These are phyloP conservation scores for Plecturocebus donacophilus DNA, from an alignment of 2,113 vertebrate genomes.

Conservation along the genomic window DNA sequence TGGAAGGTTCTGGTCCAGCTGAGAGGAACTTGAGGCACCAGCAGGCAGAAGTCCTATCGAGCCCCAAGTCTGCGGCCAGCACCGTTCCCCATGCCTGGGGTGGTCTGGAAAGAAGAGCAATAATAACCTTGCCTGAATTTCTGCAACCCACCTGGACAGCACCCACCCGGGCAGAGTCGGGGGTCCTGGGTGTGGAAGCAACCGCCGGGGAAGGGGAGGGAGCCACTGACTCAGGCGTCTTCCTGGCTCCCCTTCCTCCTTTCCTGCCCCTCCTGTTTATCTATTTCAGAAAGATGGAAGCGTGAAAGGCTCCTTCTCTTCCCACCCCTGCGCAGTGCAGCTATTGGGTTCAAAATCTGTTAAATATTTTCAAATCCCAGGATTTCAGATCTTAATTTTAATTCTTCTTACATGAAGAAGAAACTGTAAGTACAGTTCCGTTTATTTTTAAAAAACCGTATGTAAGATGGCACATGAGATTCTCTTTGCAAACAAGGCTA, in stretches of 20 bases:
- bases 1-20: rapidly evolving
- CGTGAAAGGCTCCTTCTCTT: not conserved
- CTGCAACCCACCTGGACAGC: rapidly evolving
- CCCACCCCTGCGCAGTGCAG: rapidly evolving
- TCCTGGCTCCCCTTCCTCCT: rapidly evolving
- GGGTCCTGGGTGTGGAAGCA: rapidly evolving
- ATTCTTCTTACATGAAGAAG: slow-evolving; percentile 47
- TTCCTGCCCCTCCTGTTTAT: not conserved
- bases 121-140: not conserved
- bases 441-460: slow-evolving; percentile 71
- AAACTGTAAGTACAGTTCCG: slow-evolving; percentile 71
- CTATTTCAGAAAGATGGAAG: not conserved
- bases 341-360: not conserved
- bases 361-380: not conserved
- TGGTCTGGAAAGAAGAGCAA: not conserved
- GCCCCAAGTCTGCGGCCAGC: too few relatives aligned
- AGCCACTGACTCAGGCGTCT: rapidly evolving
- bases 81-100: not conserved
- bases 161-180: not conserved
- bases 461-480: slow-evolving; percentile 61
- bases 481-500: slow-evolving; percentile 79
- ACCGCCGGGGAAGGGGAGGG: not conserved
- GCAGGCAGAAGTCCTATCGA: rapidly evolving
- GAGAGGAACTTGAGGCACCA: rapidly evolving
- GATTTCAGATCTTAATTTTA: not conserved